phyloP scores from a whole-genome alignment of 2,113 vertebrate species.

The Canis aureus region DNA sequence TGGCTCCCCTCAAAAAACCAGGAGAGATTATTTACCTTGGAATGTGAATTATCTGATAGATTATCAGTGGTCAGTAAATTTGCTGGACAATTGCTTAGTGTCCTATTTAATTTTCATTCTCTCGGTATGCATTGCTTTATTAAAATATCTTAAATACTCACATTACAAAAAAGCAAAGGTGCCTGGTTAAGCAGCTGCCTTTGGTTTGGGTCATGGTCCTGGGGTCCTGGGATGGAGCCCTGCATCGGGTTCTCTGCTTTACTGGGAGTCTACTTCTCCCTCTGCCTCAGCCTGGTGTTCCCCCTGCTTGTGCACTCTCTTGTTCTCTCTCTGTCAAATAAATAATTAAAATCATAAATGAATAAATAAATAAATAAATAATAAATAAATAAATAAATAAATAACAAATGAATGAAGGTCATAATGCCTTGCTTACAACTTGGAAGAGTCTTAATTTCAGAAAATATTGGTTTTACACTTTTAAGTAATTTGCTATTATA shows the following conservation, averaged over 20 bases:
- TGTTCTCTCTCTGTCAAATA: too few relatives aligned
- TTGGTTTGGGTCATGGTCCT: too few relatives aligned
- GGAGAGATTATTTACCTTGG: background rate
- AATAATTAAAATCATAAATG: too few relatives aligned
- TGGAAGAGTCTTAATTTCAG: background rate
- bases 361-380: too few relatives aligned
- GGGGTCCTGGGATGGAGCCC: too few relatives aligned
- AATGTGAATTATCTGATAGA: background rate
- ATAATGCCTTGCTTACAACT: background rate
- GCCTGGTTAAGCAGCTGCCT: too few relatives aligned
- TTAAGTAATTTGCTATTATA: conserved; percentile 7
- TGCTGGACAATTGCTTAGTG: background rate
- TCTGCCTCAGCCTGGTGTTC: too few relatives aligned
- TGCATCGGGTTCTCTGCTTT: too few relatives aligned
- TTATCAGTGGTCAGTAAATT: background rate
- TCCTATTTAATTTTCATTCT: background rate
- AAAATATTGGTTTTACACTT: background rate
- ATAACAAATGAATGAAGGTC: background rate
- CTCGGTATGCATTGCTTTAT: background rate
- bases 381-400: too few relatives aligned
- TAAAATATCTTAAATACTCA: conserved; percentile 7
- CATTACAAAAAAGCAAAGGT: background rate
- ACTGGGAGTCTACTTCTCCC: too few relatives aligned
- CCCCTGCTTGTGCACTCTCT: too few relatives aligned
- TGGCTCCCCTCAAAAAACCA: background rate